Conservation (phyloP, 2,888 invertebrate species). For the Drosophila testacea region DNA sequence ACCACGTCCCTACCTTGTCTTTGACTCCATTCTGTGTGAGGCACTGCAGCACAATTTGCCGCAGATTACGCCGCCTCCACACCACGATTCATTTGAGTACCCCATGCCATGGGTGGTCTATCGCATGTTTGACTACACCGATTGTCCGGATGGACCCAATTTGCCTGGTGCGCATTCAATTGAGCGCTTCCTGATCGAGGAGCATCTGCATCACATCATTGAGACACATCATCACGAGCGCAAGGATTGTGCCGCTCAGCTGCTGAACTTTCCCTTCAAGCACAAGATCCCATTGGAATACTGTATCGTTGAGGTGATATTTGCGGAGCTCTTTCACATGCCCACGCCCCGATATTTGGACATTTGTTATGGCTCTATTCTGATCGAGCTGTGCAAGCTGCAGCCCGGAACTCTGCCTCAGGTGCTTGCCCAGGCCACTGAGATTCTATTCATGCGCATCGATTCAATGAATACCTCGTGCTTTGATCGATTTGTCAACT, state of each 20-base stretch:
- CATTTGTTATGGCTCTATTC: constrained; percentile 96
- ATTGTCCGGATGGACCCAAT: constrained; percentile 96
- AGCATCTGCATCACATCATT: constrained; percentile 97
- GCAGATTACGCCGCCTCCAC: constrained; percentile 95
- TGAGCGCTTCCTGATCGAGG: constrained; percentile 98
- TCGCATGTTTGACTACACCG: constrained; percentile 99
- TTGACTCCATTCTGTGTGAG: constrained; percentile 97
- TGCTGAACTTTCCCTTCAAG: constrained; percentile 96
- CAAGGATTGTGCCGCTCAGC: constrained; percentile 97
- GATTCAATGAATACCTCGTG: constrained; percentile 99
- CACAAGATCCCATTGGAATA: constrained; percentile 98
- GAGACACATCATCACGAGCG: constrained; percentile 94
- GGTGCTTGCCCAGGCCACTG: constrained; percentile 98
- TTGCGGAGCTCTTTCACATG: constrained; percentile 96
- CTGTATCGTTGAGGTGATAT: constrained; percentile 98
- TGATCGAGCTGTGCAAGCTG: constrained; percentile 98
- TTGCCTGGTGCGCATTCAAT: constrained; percentile 98
- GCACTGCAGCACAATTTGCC: constrained; percentile 98
- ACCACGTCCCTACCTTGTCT: constrained; percentile 96
- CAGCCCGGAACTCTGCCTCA: constrained; percentile 99
- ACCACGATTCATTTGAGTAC: constrained; percentile 95
- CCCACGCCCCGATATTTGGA: constrained; percentile 95
- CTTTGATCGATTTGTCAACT: constrained; percentile 97
- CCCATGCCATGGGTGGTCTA: constrained; percentile 98
- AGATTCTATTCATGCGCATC: constrained; percentile 97